Conservation (phyloP, 2,113 vertebrate species). For the Poicephalus gulielmi region DNA sequence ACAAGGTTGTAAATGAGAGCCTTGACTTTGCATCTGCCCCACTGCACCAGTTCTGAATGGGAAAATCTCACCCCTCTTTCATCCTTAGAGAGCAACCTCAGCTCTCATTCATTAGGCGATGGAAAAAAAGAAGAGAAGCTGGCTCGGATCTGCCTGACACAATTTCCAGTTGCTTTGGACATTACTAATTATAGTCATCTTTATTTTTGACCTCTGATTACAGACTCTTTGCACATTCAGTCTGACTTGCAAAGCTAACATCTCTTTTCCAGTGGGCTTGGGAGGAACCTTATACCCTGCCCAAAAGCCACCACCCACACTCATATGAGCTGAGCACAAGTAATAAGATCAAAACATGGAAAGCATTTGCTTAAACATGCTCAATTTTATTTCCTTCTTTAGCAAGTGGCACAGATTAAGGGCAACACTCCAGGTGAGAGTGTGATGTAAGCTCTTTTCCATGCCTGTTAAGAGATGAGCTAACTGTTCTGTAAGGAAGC, state of each 20-base stretch:
- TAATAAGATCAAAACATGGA: slow-evolving; percentile 41
- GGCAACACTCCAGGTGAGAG: slow-evolving; percentile 50
- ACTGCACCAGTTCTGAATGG: background rate
- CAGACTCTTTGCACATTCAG: slow-evolving; percentile 19
- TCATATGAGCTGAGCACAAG: background rate
- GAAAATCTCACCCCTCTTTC: background rate
- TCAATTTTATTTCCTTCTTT: slow-evolving; percentile 23
- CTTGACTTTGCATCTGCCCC: background rate
- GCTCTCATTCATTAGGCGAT: slow-evolving; percentile 45
- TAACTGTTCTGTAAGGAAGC: background rate
- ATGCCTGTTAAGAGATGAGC: slow-evolving; percentile 7
- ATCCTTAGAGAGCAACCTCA: slow-evolving; percentile 7
- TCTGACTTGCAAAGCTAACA: slow-evolving; percentile 14
- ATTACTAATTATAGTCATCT: slow-evolving; percentile 61
- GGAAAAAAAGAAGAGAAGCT: slow-evolving; percentile 25
- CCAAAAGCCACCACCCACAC: slow-evolving; percentile 22
- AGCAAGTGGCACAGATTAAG: slow-evolving; percentile 20
- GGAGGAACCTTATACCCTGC: background rate
- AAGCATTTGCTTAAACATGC: slow-evolving; percentile 53
- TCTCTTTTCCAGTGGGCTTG: slow-evolving; percentile 5
- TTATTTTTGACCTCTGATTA: slow-evolving; percentile 63
- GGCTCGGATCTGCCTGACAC: slow-evolving; percentile 35
- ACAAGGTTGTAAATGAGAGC: slow-evolving; percentile 12
- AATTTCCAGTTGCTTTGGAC: slow-evolving; percentile 65
- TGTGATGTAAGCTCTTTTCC: slow-evolving; percentile 52